Evolutionary conservation across 2,797 vertebrate species (phyloP), one percentile per base, ranked within the genome.

Genomic region (Onychomys leucogaster): DNA sequence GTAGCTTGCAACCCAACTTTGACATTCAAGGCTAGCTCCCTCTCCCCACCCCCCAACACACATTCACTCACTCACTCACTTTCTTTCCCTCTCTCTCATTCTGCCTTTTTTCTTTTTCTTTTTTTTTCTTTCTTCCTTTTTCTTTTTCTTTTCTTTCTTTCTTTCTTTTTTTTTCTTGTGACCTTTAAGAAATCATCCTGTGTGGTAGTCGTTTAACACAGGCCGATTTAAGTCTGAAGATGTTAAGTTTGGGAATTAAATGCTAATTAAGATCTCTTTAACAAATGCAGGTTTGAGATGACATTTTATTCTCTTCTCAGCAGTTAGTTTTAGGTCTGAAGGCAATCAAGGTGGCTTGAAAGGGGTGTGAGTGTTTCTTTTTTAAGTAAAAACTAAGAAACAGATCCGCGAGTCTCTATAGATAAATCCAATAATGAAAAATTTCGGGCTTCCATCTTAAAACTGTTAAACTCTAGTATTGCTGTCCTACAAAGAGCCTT

Each of bases 1-100:
- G 99, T 99, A 99, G 99, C 98, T 98, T 97, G 98, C 98, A 97
- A 96, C 97, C 96, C 97, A 99, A 99, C 98, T 99, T 99, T 98
- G 98, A 98, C 98, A 98, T 98, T 98, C 98, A 97, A 98, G 98
- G 97, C 97, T 96, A 93, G 94, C 95, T 97, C 95, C 96, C 65
- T 61, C 82, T 92, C 96, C 94, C 90, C 34, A 94, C 89, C 76
- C 52, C 93, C 94, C 97, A 73, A 52, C 65, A 75, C 86, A 65
- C 95, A 59, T 61, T n/a, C 96, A 59, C 73, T n/a, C 96, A 93
- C 95, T 27, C 57, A 84, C 89, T 91, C 96, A 96, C 97, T 95
- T 90, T 97, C 96, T 96, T 94, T 76, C 81, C 77, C 55, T 17
- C 52, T 52, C 92, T 57, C 67, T 84, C 71, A 6, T 69, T 59